Evolutionary conservation across 2,797 vertebrate genomes (phyloP).

Genomic region (Hoplostethus atlanticus): DNA sequence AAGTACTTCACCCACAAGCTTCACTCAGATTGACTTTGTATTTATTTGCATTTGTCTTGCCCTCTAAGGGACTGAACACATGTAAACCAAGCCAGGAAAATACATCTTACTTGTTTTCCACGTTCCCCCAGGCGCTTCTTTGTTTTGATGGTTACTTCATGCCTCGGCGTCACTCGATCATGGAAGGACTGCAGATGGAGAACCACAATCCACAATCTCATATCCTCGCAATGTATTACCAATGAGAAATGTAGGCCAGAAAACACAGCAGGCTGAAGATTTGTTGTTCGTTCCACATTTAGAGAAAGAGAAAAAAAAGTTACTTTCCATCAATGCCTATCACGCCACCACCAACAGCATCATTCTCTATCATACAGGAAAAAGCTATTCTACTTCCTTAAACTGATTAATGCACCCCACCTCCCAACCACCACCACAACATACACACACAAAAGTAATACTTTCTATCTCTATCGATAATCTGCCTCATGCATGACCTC

Average conservation of each 20-base stretch:
- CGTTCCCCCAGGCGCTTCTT: not conserved
- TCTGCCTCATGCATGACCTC: conserved; percentile 18
- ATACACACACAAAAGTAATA: conserved; percentile 1
- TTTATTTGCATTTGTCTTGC: not conserved
- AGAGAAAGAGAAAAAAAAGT: conserved; percentile 5
- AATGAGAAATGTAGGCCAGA: not conserved
- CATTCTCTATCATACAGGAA: conserved; percentile 29
- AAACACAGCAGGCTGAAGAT: not conserved
- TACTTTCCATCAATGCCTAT: conserved; percentile 33
- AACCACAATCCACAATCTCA: too few relatives aligned
- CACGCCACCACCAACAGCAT: conserved; percentile 19
- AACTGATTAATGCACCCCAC: conserved; percentile 43
- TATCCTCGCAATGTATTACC: not conserved
- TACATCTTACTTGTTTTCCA: not conserved
- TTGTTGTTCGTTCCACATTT: conserved; percentile 5
- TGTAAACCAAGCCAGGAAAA: not conserved
- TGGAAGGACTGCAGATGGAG: not conserved
- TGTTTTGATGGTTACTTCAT: not conserved
- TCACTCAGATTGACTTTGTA: not conserved
- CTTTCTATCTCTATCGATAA: conserved; percentile 7
- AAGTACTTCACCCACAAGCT: not conserved
- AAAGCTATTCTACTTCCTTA: conserved; percentile 35
- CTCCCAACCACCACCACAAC: not conserved
- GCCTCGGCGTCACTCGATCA: not conserved
- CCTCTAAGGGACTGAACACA: too few relatives aligned